A percentile compares a stretch with the other conserved stretches of the same genome.
Conservation (phyloP, 37 sponge, comb jelly and placozoan species). For the Chondrosia reniformis region DNA sequence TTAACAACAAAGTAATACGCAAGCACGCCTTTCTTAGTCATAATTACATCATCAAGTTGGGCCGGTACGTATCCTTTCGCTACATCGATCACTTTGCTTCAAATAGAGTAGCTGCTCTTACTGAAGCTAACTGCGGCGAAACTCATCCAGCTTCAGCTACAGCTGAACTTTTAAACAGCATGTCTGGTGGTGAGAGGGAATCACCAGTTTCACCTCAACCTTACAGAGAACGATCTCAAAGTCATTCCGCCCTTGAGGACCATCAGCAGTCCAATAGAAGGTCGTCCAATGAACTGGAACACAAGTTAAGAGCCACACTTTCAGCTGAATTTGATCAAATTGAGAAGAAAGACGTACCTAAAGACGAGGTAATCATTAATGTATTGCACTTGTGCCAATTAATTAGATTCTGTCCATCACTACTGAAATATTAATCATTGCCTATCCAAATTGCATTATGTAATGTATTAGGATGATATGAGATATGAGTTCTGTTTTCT, state of each 20-base stretch:
- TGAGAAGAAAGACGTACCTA: background rate
- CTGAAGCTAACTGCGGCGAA: background rate
- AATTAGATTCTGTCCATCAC: too few species aligned
- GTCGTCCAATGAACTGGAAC: background rate
- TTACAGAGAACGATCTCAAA: conserved; percentile 1
- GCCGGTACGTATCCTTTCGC: conserved; percentile 34
- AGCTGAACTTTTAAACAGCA: background rate
- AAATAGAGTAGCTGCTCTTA: background rate
- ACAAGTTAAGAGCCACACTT: background rate
- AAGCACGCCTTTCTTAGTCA: conserved; percentile 37
- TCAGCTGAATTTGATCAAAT: background rate
- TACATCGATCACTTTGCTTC: conserved; percentile 45
- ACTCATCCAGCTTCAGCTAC: background rate
- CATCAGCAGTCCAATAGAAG: background rate
- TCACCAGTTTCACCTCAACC: background rate
- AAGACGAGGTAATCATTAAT: too few species aligned
- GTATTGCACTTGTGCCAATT: too few species aligned
- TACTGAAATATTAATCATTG: too few species aligned
- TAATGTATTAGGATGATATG: too few species aligned
- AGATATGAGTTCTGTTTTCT: too few species aligned
- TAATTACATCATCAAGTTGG: conserved; percentile 40
- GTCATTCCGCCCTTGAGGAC: conserved; percentile 5
- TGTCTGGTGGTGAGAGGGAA: background rate
- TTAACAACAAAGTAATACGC: conserved; percentile 40
- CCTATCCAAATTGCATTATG: too few species aligned